Evolutionary conservation across 2,797 vertebrate genomes (phyloP), one percentile per base, ranked within the genome.

Genomic region (Aphelocoma californica): DNA sequence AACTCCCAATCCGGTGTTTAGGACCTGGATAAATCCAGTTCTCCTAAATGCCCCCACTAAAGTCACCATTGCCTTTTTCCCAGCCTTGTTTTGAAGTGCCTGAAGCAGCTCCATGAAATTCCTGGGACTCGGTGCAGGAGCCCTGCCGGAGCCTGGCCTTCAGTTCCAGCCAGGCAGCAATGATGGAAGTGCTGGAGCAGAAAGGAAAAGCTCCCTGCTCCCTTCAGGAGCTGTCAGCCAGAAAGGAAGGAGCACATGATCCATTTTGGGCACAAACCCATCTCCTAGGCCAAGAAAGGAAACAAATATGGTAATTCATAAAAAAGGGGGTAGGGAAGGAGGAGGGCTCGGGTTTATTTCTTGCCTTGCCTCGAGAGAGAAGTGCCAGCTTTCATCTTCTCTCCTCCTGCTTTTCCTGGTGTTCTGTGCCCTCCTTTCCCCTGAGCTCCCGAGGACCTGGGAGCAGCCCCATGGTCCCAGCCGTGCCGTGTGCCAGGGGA

Each of bases 331-430:
- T 8, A 25, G 31, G 23, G 19, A 56, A 36, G 62, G 29, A 32
- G 24, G 64, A 70, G 26, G 53, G 45, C 34, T 82, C 17, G 54
- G 60, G 7, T 95, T 92, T 71, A 91, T 90, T 95, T 95, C 82
- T 71, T 92, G 90, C 82, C 47, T 74, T 44, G 94, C 91, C 95
- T 95, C 15, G 0, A 92, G 94, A 93, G 58, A 91, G 53, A 94
- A 93, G 81, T 96, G 96, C 81, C 89, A 96, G 67, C 89, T 92
- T 78, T 94, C 90, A 94, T 96, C 75, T 95, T 31, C 79, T 51
- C 86, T 85, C 36, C 54, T 79, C 44, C 31, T 78, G 51, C 73
- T 61, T 60, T n/a, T 42, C 81, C 72, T 50, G 60, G 34, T 81
- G 31, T 44, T 78, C 75, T 36, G n/a, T 93, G 79, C 12, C 57